Base-by-base conservation (phyloP, 2,888 invertebrate species). In the Lithophane socia region DNA sequence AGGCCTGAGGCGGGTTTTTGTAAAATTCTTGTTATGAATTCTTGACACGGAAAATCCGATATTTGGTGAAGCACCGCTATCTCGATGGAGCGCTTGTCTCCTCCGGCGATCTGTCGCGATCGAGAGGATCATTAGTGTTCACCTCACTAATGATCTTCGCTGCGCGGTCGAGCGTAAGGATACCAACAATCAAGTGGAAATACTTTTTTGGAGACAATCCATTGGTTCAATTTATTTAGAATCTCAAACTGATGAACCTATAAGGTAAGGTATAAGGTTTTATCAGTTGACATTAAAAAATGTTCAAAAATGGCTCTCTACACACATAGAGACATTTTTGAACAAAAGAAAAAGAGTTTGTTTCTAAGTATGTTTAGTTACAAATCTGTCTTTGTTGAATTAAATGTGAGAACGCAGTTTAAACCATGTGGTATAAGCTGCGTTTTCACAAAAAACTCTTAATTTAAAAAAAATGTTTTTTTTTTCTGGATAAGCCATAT, bases 51-150 rank as follows among this genome's bases (percentile, higher is more conserved):
- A 89, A 91, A 90, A 89, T 87, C 88, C 87, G 87, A 91, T 91
- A 91, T 88, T 90, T 90, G 85, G 87, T 89, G 89, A 87, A 87
- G 89, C 84, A 75, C 83, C 85, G 88, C 83, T 89, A 91, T 91
- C 90, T 87, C 87, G 87, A 88, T 88, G 86, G 81, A 84, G 82
- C 76, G 88, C 90, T 91, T 92, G 92, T 92, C 91, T 91, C 88
- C 86, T 86, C 83, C 87, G 89, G 89, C 88, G 90, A 94, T 94
- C 92, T 88, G 89, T 87, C 85, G 86, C 90, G 85, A 93, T 94
- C 92, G 93, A 94, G 94, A 88, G 93, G 92, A 94, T 96, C 95
- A 94, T 96, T 96, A 96, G 95, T 92, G 94, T 92, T 92, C 91
- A 92, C 91, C 92, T 91, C 92, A 91, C 93, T 96, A 95, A 96